Base-by-base conservation (phyloP, 2,113 vertebrate genomes). In the Aptenodytes patagonicus region DNA sequence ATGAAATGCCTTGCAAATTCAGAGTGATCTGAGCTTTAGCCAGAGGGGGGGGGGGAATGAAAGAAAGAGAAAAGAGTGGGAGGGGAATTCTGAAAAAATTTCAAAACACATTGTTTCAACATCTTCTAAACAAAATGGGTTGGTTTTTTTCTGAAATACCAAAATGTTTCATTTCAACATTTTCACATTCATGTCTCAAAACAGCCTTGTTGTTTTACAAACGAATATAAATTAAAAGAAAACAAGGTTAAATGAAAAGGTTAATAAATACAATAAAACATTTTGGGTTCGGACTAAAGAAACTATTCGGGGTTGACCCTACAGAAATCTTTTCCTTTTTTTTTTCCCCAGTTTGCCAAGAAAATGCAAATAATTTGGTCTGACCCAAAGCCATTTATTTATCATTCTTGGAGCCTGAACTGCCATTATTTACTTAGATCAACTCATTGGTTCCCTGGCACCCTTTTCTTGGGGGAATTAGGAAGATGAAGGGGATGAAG, bases 71-170 rank as follows among this genome's bases (percentile, higher is more conserved):
- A 92, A 89, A 91, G 81, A 95, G 61, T 69, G 17, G 87, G 91
- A 96, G 66, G 84, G 68, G 36, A 96, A 93, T 90, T 90, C 62
- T 91, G 84, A 86, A 90, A 88, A 95, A 65, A 86, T 77, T 90
- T 94, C 32, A 17, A 95, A 97, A 93, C 40, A 90, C 71, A 94
- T 95, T 95, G 96, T 96, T 97, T 96, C 96, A 90, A 96, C 94
- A 93, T 93, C 90, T 94, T 94, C 85, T 94, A 73, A 95, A 94
- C 60, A 94, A 96, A 94, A 90, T 42, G 93, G 71, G 22, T 47
- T 85, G 47, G 18, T 0, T 89, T 86, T 93, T 73, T 77, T 94
- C 82, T 94, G 82, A 93, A 94, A 93, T 58, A 88, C 58, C 68
- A 78, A 96, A 89, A 92, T 70, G 20, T 66, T 95, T 83, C 82